Evolutionary conservation across 53 echinoderm and acorn worm genomes (phyloP), one percentile per base, ranked within the genome.

Genomic region (Stichopus horrens): DNA sequence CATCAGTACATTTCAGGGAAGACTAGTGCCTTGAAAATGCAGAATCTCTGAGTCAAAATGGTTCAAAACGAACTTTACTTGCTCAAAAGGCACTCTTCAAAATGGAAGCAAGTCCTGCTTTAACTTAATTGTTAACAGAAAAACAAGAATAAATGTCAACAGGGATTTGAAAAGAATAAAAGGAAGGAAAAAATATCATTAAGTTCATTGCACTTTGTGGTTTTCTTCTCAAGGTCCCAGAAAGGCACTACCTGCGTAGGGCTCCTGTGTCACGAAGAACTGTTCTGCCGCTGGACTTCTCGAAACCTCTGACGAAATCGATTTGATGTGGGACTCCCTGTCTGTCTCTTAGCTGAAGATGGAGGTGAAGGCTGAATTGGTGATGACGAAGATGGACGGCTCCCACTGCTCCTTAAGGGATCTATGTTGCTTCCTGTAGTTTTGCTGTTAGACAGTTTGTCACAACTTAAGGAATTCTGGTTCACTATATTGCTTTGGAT

Each of bases 281-380:
- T 21, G 57, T 81, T 56, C 58, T 81, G 81, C 16, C 81, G 6
- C 7, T 56, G 81, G 6, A 81, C n/a, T 5, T 92, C 84, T 58
- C 89, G 88, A 57, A 89, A 89, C 59, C 92, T 57, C 57, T 85
- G 86, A 74, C 83, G 55, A 51, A 88, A 79, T 65, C 86, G 21
- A 37, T 68, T 65, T 52, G 71, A 86, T 0, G 76, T 80, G 5
- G 83, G 77, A 55, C 89, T 76, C 7, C 89, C 89, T 3, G 78
- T 52, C 1, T 86, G 86, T 74, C 86, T 86, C 53, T 91, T 90
- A 5, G 92, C 94, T 59, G 98, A 95, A 54, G 98, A 92, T 5
- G 98, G 98, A 4, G 95, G 98, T 6, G 98, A 97, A 21, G 98
- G 98, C 20, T 73, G 90, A n/a, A 93, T 59, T 9, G 87, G 86